Percentiles rank a stretch among this genome's conserved stretches.
These are phyloP conservation scores for Acipenser transmontanus DNA, from an alignment of 2,797 vertebrate species.

Conservation along the genomic window DNA sequence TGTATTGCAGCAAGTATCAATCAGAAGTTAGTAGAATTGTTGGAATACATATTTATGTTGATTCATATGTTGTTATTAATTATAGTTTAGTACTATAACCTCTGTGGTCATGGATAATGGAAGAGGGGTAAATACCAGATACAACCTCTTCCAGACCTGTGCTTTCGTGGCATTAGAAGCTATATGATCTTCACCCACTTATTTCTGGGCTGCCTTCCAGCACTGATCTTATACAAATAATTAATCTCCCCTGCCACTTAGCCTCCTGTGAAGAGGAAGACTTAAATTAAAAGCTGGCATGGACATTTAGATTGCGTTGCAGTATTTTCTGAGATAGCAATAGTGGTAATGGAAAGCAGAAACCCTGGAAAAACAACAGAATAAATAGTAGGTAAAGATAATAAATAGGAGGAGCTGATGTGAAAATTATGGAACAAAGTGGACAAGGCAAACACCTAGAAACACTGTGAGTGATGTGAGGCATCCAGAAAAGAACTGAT, in stretches of 20 bases:
- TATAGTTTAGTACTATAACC: no score
- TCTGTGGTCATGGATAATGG: no score
- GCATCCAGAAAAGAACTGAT: no score
- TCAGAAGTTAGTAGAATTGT: no score
- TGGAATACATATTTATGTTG: no score
- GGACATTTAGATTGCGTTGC: neutral
- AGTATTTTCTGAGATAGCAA: neutral
- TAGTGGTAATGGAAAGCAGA: neutral
- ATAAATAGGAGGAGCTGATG: neutral
- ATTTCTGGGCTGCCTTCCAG: conserved; percentile 1
- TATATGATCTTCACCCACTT: neutral
- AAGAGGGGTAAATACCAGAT: no score
- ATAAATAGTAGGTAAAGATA: neutral
- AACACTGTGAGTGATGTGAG: no score
- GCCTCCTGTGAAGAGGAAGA: neutral
- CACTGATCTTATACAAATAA: neutral
- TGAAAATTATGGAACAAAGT: neutral
- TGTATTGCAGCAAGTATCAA: no score
- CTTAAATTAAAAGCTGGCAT: conserved; percentile 5
- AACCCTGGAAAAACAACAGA: no score
- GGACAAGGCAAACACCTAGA: no score
- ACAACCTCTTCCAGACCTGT: no score
- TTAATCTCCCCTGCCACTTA: conserved; percentile 1
- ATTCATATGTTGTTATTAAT: no score
- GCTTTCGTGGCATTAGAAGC: neutral